Evolutionary conservation across 2,797 vertebrate species (phyloP), one percentile per base, ranked within the genome.

Genomic region (Lophotriccus pileatus): DNA sequence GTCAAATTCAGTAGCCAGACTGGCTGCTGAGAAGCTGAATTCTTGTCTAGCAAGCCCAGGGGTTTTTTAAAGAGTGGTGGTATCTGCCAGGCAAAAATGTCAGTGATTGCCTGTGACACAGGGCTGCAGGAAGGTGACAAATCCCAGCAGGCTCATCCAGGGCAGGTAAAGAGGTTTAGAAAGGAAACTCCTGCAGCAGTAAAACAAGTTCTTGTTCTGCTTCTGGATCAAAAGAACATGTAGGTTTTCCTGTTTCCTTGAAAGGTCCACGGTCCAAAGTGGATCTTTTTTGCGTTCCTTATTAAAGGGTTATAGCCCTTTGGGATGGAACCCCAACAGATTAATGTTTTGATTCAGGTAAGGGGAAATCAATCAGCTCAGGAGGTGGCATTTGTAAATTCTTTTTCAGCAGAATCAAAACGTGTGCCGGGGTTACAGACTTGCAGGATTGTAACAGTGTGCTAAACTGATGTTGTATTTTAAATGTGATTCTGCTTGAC

Each of bases 31-130:
- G 50, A n/a, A 43, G 24, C 12, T 23, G 69, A 22, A 7, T 62
- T 62, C 37, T 24, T 43, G 21, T 19, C 41, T 19, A 11, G 37
- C 32, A 53, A 21, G 5, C 2, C 2, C 10, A 20, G 22, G 12
- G 22, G 23, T 34, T 68, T 34, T 46, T 4, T 3, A 19, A 41
- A 28, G 14, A 25, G 6, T 0, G 2, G 0, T 64, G 67, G 7
- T 25, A 7, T 32, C 27, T 79, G 36, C 9, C 36, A 2, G 1
- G 1, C 18, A 1, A 4, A 43, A 14, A 0, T 7, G 19, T 32
- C 23, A 8, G 6, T 11, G 70, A 5, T 1, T 25, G 43, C 8
- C 37, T 60, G 66, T 23, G 66, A 28, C 24, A 9, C 10, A 39
- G 63, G 34, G 22, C 55, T 75, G 59, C 13, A 17, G 69, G 72